Evolutionary conservation across 2,113 vertebrate genomes (phyloP).

Genomic region (Isurus oxyrinchus): DNA sequence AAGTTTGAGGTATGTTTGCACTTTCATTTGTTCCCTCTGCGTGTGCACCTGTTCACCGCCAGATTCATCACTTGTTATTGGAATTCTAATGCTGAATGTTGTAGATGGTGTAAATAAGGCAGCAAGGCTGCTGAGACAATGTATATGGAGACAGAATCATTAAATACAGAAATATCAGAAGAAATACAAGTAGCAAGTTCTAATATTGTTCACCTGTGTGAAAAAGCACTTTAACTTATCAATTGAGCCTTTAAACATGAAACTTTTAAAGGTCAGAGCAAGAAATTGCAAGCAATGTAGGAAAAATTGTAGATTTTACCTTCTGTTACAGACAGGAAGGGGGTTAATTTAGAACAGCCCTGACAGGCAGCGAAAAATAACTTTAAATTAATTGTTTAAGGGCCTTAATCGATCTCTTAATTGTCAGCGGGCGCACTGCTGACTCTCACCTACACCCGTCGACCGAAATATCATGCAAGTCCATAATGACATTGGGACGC

Average conservation of each 20-base stretch:
- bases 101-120: background rate
- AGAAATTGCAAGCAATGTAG: background rate
- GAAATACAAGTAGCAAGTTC: background rate
- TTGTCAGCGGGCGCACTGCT: too few relatives aligned
- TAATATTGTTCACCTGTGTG: background rate
- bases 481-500: too few relatives aligned
- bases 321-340: too few relatives aligned
- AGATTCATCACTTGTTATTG: background rate
- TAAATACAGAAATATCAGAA: background rate
- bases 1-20: too few relatives aligned
- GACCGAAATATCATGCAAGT: too few relatives aligned
- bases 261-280: background rate
- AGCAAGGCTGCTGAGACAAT: background rate
- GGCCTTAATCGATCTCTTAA: too few relatives aligned
- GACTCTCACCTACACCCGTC: too few relatives aligned
- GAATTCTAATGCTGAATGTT: background rate
- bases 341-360: too few relatives aligned
- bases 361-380: too few relatives aligned
- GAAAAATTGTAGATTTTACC: background rate
- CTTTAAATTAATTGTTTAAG: too few relatives aligned
- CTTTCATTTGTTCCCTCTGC: background rate
- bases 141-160: background rate
- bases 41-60: background rate
- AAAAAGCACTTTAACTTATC: background rate
- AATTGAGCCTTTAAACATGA: background rate